A percentile compares a stretch with the other conserved stretches of the same genome.
phyloP scores from a whole-genome alignment of 1,140 invertebrate genomes.

The Drosophila dunni region DNA sequence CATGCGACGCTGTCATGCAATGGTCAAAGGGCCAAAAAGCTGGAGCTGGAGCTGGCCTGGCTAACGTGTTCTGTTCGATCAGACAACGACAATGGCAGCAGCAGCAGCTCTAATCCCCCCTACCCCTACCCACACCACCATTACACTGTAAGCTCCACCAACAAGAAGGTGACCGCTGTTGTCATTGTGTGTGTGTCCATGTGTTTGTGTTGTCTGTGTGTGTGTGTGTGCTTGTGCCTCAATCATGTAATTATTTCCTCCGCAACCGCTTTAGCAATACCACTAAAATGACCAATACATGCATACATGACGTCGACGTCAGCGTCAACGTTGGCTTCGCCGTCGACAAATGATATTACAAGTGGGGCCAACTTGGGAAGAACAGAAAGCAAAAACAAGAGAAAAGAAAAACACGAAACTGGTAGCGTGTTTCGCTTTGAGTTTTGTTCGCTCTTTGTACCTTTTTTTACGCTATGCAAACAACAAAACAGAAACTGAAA shows the following conservation, averaged over 20 bases:
- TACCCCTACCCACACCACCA: constrained; percentile 10
- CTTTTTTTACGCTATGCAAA: constrained; percentile 50
- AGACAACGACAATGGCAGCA: constrained; percentile 61
- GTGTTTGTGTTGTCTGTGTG: constrained; percentile 51
- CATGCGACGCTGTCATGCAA: constrained; percentile 63
- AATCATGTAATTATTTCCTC: constrained; percentile 85
- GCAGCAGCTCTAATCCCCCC: constrained; percentile 21
- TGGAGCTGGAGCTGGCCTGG: constrained; percentile 39
- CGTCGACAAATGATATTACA: constrained; percentile 58
- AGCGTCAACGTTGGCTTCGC: constrained; percentile 11
- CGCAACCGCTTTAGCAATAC: constrained; percentile 65
- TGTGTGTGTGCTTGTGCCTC: constrained; percentile 69
- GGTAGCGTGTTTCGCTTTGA: constrained; percentile 54
- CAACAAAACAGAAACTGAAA: constrained; percentile 35
- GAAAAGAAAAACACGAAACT: constrained; percentile 31
- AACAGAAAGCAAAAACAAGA: constrained; percentile 5
- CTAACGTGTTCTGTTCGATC: constrained; percentile 80
- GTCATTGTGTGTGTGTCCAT: constrained; percentile 52
- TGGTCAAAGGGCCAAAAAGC: constrained; percentile 52
- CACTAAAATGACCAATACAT: constrained; percentile 48
- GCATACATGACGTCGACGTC: constrained; percentile 26
- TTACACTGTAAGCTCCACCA: constrained; percentile 12
- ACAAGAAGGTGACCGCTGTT: constrained; percentile 21
- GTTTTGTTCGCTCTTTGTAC: constrained; percentile 43
- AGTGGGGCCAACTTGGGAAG: constrained; percentile 40